Evolutionary conservation across 1,140 invertebrate genomes (phyloP).

Genomic region (Hormaphis cornu): DNA sequence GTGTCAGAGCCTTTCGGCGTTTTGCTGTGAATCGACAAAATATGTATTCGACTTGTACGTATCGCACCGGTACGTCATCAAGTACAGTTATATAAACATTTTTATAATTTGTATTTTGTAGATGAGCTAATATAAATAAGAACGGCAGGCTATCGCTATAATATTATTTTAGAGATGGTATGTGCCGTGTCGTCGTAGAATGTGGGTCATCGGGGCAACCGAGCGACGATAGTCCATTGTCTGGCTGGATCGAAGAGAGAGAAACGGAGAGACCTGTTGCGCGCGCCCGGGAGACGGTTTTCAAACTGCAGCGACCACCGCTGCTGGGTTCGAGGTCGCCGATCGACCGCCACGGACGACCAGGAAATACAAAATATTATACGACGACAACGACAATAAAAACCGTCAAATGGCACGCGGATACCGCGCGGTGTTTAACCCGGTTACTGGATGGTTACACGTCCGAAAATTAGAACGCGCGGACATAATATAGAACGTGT

Average conservation of each 20-base stretch:
- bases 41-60: too few relatives aligned
- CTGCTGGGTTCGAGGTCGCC: neutral
- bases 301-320: neutral
- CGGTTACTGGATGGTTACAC: neutral
- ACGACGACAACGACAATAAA: too few relatives aligned
- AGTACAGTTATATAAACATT: too few relatives aligned
- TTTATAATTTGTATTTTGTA: too few relatives aligned
- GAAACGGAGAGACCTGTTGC: neutral
- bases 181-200: too few relatives aligned
- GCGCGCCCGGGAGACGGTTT: neutral
- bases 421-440: neutral
- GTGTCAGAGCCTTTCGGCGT: too few relatives aligned
- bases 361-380: neutral
- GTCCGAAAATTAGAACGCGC: neutral
- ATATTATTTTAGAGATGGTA: too few relatives aligned
- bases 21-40: too few relatives aligned
- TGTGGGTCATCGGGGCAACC: constrained; percentile 11
- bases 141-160: too few relatives aligned
- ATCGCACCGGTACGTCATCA: too few relatives aligned
- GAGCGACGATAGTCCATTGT: neutral
- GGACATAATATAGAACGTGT: too few relatives aligned
- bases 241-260: neutral
- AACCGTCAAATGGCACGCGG: neutral
- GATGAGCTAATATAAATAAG: too few relatives aligned
- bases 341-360: neutral